Evolutionary conservation across 2,797 vertebrate species (phyloP).

Genomic region (Leuciscus waleckii): DNA sequence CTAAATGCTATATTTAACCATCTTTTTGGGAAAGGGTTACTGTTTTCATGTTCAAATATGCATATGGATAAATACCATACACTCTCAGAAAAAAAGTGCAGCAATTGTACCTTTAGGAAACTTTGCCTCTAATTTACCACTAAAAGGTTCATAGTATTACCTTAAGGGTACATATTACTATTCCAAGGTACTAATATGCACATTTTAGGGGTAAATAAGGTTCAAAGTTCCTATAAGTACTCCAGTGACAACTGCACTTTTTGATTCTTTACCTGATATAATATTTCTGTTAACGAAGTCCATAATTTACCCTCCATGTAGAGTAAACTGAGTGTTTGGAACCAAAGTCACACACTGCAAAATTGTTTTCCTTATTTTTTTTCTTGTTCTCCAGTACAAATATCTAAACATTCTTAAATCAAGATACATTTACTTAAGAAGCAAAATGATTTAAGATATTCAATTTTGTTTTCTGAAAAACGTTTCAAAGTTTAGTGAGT

Average conservation of each 20-base stretch:
- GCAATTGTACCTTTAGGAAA: neutral
- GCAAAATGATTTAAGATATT: neutral
- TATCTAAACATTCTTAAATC: neutral
- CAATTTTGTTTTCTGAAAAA: neutral
- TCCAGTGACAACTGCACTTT: neutral
- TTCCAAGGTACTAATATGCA: neutral
- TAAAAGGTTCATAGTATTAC: neutral
- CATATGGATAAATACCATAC: constrained; percentile 2
- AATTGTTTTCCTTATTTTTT: neutral
- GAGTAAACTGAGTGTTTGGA: neutral
- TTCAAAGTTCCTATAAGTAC: neutral
- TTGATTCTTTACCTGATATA: neutral
- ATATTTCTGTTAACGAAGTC: neutral
- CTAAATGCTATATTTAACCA: constrained; percentile 14
- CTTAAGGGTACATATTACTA: neutral
- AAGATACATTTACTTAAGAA: neutral
- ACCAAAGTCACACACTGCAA: neutral
- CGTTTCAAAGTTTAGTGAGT: neutral
- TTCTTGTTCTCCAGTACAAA: neutral
- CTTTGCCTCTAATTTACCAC: neutral
- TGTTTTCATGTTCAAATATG: constrained; percentile 10
- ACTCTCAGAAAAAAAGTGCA: neutral
- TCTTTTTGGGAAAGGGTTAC: constrained; percentile 3
- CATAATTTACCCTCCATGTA: neutral
- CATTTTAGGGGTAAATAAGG: neutral